Percentiles rank a stretch among this genome's conserved stretches.
phyloP scores from a whole-genome alignment of 2,113 vertebrate species.

The Synodontis membranacea region DNA sequence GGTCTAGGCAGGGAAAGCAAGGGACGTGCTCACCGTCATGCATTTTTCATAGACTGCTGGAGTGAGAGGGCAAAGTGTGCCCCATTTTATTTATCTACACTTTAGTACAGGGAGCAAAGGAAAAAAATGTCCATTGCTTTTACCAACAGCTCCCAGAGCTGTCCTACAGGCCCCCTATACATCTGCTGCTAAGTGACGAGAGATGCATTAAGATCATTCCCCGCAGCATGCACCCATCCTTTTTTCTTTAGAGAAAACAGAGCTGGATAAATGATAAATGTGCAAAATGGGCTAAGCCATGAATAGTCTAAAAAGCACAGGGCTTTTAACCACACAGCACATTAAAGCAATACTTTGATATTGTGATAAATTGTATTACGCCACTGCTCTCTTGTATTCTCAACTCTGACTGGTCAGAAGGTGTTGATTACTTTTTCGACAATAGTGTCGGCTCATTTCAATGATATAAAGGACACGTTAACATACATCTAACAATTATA shows the following conservation, averaged over 20 bases:
- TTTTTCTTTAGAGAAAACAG: neutral
- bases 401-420: neutral
- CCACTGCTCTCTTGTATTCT: neutral
- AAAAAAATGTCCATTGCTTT: neutral
- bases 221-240: neutral
- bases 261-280: neutral
- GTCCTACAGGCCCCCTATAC: neutral
- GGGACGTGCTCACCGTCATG: constrained; percentile 26
- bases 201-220: neutral
- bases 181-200: constrained; percentile 12
- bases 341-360: neutral
- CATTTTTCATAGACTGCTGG: constrained; percentile 48
- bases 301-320: neutral
- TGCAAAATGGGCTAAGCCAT: neutral
- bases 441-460: neutral
- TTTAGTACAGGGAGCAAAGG: neutral
- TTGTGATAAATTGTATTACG: neutral
- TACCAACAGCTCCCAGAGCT: constrained; percentile 6
- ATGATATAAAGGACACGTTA: no score
- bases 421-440: neutral
- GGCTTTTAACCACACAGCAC: neutral
- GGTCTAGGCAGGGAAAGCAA: constrained; percentile 7
- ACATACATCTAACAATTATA: no score
- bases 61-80: neutral
- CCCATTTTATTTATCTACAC: constrained; percentile 39